Base-by-base conservation (phyloP, 2,797 vertebrate species). In the Fistularia tabacaria region DNA sequence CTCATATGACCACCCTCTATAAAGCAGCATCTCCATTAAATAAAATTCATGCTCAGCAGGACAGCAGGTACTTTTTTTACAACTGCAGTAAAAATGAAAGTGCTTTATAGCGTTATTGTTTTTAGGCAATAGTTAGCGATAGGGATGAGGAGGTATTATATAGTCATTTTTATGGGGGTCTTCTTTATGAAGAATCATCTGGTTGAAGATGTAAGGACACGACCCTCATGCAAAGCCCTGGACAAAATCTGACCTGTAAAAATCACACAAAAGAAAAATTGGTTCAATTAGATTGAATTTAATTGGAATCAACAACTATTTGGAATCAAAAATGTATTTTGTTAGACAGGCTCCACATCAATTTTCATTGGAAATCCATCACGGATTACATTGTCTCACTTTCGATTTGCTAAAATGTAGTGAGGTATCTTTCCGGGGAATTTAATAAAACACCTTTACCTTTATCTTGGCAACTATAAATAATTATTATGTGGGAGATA, bases 21-120 rank as follows among this genome's bases (percentile, higher is more conserved):
- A 90, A 91, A 91, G 77, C 74, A 81, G 62, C 72, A 41, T 79
- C 67, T 75, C 84, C 83, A 87, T 88, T 88, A 85, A 87, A 73
- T 80, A 59, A 81, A 85, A 87, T 87, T 77, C 77, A 79, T 61
- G 71, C 68, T 78, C 73, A 77, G 81, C 76, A 81, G 64, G 2
- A 25, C 25, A 25, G 25, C 62, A 72, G 64, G 68, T 63, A 74
- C 25, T 76, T 74, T 90, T 90, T 90, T 90, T 90, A 91, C 67
- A 73, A 80, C 81, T 82, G 82, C 74, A 79, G 85, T 90, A 90
- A 91, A 90, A 76, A 85, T 80, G 79, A 69, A 83, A 87, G 72
- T 74, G 77, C 86, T 90, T 90, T 91, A 92, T 81, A 55, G 88
- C 85, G 42, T 88, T 87, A 88, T 85, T 89, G 88, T 90, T 89